Conservation (phyloP, 2,113 vertebrate genomes). For the Polyodon spathula region DNA sequence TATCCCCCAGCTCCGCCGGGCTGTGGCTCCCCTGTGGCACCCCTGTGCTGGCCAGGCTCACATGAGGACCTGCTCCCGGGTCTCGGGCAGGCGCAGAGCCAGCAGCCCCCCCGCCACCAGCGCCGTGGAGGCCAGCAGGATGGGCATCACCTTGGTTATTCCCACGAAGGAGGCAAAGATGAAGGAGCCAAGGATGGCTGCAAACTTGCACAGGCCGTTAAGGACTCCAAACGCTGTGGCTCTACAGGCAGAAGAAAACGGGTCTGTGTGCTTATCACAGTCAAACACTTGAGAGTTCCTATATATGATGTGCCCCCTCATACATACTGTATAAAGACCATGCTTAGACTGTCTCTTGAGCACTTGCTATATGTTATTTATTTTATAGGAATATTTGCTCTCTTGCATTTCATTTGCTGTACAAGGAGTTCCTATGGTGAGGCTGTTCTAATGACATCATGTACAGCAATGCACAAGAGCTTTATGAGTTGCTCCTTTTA, state of each 20-base stretch:
- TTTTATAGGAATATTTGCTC: too few species aligned
- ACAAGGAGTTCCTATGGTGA: too few species aligned
- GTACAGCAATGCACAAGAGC: too few species aligned
- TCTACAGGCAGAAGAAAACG: constrained; percentile 44
- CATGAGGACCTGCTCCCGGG: constrained; percentile 84
- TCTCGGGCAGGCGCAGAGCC: constrained; percentile 86
- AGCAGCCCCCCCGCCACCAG: constrained; percentile 83
- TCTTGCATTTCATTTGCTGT: too few species aligned
- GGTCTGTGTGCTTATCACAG: not conserved
- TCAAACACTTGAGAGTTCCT: not conserved
- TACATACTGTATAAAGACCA: too few species aligned
- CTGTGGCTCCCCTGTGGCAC: constrained; percentile 11
- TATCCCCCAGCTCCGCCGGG: not conserved
- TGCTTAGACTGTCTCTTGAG: too few species aligned
- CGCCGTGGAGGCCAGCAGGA: constrained; percentile 82
- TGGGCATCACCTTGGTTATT: constrained; percentile 87
- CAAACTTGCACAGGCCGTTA: constrained; percentile 83
- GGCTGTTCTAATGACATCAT: too few species aligned
- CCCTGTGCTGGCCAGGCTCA: constrained; percentile 53
- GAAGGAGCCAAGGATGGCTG: constrained; percentile 84
- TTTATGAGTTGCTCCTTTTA: too few species aligned
- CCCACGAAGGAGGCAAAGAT: constrained; percentile 90
- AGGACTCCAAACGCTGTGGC: constrained; percentile 90
- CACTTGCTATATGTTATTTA: too few species aligned
- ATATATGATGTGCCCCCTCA: too few species aligned